phyloP scores from a whole-genome alignment of 2,113 vertebrate genomes.

The Platichthys flesus region DNA sequence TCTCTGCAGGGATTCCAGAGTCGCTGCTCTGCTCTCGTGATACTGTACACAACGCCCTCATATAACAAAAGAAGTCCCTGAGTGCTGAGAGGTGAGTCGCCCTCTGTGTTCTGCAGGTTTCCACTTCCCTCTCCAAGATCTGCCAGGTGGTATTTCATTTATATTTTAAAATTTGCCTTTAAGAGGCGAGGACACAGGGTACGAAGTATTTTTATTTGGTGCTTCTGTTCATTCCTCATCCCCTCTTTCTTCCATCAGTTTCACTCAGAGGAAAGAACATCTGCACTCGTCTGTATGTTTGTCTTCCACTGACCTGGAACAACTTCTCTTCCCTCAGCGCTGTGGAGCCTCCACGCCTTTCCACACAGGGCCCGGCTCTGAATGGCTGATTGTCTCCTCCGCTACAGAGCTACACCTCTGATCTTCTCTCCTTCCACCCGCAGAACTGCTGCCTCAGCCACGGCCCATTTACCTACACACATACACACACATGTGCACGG shows the following conservation, averaged over 20 bases:
- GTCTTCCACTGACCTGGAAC: constrained; percentile 53
- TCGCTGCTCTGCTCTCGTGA: constrained; percentile 3
- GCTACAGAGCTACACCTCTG: constrained; percentile 36
- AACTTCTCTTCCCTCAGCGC: constrained; percentile 35
- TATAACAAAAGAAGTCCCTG: too few relatives aligned
- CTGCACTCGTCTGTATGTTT: constrained; percentile 30
- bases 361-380: constrained; percentile 52
- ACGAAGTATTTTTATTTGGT: background rate
- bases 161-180: too few relatives aligned
- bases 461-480: constrained; percentile 63
- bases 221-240: constrained; percentile 9
- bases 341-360: constrained; percentile 34
- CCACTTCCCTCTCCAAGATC: too few relatives aligned
- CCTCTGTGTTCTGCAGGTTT: too few relatives aligned
- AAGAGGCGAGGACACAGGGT: too few relatives aligned
- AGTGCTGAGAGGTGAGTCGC: too few relatives aligned
- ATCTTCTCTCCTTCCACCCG: constrained; percentile 36
- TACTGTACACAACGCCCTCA: background rate
- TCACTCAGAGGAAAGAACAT: constrained; percentile 39
- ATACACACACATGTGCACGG: constrained; percentile 56
- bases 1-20: constrained; percentile 1
- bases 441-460: constrained; percentile 37
- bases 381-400: constrained; percentile 57
- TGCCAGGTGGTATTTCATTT: too few relatives aligned
- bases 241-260: background rate